Evolutionary conservation across 64 coral and sea anemone genomes (phyloP).

Genomic region (Actinia tenebrosa): DNA sequence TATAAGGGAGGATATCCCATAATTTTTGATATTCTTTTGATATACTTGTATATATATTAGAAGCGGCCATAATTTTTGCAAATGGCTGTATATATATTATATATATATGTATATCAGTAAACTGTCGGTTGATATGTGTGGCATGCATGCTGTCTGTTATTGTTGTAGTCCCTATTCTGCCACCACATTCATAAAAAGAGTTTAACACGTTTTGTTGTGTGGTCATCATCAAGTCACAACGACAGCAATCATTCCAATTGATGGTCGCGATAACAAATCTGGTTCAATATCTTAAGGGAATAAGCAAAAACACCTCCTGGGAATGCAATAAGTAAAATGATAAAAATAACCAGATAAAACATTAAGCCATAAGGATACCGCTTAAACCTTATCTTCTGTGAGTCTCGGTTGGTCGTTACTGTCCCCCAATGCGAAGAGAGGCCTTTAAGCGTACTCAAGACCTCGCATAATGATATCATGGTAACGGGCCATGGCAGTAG

Average conservation of each 20-base stretch:
- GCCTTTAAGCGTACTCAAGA: background rate
- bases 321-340: background rate
- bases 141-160: too few relatives aligned
- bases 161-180: too few relatives aligned
- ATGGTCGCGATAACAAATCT: background rate
- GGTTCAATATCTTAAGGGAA: background rate
- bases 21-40: too few relatives aligned
- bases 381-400: background rate
- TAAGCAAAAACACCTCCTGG: background rate
- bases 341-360: background rate
- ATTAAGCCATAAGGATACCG: background rate
- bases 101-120: too few relatives aligned
- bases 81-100: too few relatives aligned
- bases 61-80: too few relatives aligned
- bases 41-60: too few relatives aligned
- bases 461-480: too few relatives aligned
- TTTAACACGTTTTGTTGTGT: background rate
- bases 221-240: background rate
- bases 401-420: background rate
- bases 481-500: too few relatives aligned
- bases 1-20: too few relatives aligned
- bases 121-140: too few relatives aligned
- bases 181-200: background rate
- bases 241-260: background rate
- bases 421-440: background rate